Evolutionary conservation across 2,888 invertebrate genomes (phyloP), one percentile per base, ranked within the genome.

Genomic region (Tetragonisca angustula): DNA sequence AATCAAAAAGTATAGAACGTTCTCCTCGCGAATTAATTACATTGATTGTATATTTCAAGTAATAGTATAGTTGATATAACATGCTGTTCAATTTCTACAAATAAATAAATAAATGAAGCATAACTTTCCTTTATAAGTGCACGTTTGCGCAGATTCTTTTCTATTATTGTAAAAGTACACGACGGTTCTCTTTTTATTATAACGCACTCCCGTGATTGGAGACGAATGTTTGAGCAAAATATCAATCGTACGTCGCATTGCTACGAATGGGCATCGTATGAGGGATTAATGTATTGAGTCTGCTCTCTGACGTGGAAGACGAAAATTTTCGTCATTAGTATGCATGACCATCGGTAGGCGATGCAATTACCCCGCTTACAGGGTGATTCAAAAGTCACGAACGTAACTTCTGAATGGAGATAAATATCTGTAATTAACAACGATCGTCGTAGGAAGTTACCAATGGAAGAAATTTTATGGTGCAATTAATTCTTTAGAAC

Each of bases 321-420:
- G 69, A 79, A 65, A 76, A 69, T 79, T 76, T 43, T 79, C 69
- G 72, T 76, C 56, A 64, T 76, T 76, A 69, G 69, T 79, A 79
- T 69, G 75, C 68, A 62, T 32, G 62, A 21, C 49, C 49, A 32
- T 69, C 64, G 27, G 61, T 54, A 27, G 17, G 43, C 36, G 76
- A 76, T 76, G 76, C 76, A 79, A 79, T 79, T 79, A 69, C n/a
- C 76, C 1, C 62, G 54, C 62, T 32, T 76, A 79, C 27, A 36
- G 43, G 54, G 5, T 50, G 54, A n/a, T 62, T 76, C 54, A 69
- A 56, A 64, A 76, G 27, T 49, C 2, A n/a, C 43, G 9, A 1
- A 27, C 56, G 49, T 59, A 9, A 21, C n/a, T 27, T 49, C n/a
- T 49, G 56, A 67, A 19, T 13, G 17, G 19, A 4, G 15, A 49